Evolutionary conservation across 2,113 vertebrate species (phyloP).

Genomic region (Chloebia gouldiae): DNA sequence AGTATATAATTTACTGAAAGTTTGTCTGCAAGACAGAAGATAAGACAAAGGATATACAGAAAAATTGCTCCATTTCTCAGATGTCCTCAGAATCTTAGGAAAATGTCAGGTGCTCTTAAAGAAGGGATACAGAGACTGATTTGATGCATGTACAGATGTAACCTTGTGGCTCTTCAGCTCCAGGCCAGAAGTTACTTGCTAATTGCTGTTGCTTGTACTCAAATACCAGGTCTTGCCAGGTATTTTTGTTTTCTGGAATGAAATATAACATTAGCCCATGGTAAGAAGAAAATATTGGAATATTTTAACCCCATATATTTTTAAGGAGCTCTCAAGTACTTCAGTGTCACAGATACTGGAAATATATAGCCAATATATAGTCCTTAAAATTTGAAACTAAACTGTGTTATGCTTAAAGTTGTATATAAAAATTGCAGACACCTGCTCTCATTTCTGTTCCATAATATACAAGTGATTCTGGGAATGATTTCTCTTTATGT

Average conservation of each 20-base stretch:
- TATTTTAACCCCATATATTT: neutral
- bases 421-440: neutral
- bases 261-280: neutral
- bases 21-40: neutral
- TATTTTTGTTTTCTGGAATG: neutral
- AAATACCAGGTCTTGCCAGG: neutral
- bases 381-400: neutral
- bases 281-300: neutral
- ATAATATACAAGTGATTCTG: neutral
- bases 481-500: neutral
- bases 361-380: neutral
- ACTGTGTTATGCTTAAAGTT: neutral
- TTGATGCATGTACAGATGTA: neutral
- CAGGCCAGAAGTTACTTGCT: neutral
- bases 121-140: neutral
- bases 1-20: neutral
- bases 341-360: neutral
- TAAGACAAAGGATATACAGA: neutral
- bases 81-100: neutral
- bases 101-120: neutral
- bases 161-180: neutral
- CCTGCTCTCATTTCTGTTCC: neutral
- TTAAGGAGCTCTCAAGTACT: neutral
- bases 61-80: neutral
- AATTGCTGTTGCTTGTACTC: neutral